These are phyloP conservation scores for Rhynchotus rufescens DNA, from an alignment of 2,797 vertebrate genomes.

Conservation along the genomic window DNA sequence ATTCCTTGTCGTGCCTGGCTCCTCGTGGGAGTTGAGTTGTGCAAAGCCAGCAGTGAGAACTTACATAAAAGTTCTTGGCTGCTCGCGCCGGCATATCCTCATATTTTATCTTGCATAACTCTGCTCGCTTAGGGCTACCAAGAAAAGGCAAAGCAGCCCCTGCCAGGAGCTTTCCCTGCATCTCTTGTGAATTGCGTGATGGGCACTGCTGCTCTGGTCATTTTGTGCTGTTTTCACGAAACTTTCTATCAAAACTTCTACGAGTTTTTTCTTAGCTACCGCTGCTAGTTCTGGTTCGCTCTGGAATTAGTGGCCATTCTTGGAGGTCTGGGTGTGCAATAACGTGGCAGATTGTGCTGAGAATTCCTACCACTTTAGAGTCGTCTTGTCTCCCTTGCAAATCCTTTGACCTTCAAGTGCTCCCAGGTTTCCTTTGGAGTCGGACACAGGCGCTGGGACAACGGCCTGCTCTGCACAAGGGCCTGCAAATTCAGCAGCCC, in stretches of 20 bases:
- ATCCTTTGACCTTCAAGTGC: neutral
- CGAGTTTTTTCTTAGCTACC: neutral
- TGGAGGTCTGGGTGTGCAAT: neutral
- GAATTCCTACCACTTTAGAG: fast-evolving
- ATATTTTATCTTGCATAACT: slow-evolving; percentile 45
- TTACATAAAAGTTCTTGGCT: slow-evolving; percentile 63
- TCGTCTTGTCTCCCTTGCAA: neutral
- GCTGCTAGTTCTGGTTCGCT: neutral
- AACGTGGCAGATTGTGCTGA: too few relatives aligned
- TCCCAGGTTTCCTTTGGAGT: neutral
- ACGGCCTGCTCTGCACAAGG: neutral
- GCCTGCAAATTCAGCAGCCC: neutral
- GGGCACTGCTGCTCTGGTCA: neutral
- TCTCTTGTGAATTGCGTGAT: neutral
- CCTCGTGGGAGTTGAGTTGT: slow-evolving; percentile 15
- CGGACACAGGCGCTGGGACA: neutral
- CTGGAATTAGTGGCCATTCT: fast-evolving
- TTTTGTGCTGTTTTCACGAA: fast-evolving
- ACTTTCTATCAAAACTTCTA: fast-evolving
- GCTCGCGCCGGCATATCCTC: neutral
- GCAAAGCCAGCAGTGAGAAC: slow-evolving; percentile 14
- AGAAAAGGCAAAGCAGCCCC: neutral
- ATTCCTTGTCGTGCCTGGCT: neutral
- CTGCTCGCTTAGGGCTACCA: neutral
- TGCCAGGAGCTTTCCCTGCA: neutral